A percentile compares a stretch with the other conserved stretches of the same genome.
These are phyloP conservation scores for Paedocypris sp. DNA, from an alignment of 2,113 vertebrate species.

Conservation along the genomic window DNA sequence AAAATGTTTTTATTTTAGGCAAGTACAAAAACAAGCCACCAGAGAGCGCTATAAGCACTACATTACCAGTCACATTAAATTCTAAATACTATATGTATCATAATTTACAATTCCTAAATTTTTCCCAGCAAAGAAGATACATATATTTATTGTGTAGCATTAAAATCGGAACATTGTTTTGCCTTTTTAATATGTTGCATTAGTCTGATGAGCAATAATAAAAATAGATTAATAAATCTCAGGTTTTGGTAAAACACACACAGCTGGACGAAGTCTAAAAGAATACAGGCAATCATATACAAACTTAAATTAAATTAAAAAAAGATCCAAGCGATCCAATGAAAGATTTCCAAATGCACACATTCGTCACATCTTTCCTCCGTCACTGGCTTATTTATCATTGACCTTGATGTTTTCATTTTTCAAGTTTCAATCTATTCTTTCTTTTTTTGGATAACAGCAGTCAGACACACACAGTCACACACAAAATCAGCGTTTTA, in stretches of 20 bases:
- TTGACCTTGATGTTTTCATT: neutral
- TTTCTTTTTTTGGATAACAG: no score
- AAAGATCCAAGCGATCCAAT: no score
- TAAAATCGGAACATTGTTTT: neutral
- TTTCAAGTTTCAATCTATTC: neutral
- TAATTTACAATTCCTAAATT: no score
- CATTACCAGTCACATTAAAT: neutral
- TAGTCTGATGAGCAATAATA: neutral
- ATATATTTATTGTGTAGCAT: no score
- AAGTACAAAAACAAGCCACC: neutral
- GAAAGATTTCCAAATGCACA: no score
- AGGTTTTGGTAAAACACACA: no score
- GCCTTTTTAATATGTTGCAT: neutral
- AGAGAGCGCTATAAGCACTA: constrained; percentile 4
- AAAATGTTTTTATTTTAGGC: no score
- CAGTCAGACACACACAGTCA: neutral
- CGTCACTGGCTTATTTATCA: neutral
- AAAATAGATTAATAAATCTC: neutral
- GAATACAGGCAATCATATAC: neutral
- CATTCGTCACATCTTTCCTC: neutral
- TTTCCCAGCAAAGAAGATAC: no score
- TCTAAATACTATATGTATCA: no score
- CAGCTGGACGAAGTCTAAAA: no score
- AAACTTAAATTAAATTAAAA: no score
- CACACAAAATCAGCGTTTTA: neutral